Base-by-base conservation (phyloP, 2,797 vertebrate species). In the Sebastes steindachneri region DNA sequence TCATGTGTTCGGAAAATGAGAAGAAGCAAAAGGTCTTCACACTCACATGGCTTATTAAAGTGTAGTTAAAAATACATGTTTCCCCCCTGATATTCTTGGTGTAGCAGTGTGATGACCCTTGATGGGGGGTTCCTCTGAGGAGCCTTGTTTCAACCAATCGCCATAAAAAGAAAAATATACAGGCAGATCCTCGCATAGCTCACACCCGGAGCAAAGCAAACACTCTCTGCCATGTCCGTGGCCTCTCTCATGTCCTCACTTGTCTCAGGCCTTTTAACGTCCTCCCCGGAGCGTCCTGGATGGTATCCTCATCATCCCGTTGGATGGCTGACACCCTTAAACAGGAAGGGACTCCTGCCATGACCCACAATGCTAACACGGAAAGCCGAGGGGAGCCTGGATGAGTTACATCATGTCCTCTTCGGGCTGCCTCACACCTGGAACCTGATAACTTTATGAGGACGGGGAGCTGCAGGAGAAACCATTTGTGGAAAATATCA, bases 241-340 rank as follows among this genome's bases (percentile, higher is more conserved):
- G 73, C 87, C 83, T 86, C 72, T 84, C 87, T 88, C 60, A 55
- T 76, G 75, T 90, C 83, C 80, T 82, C 68, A 72, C 79, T 85
- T 83, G 80, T 83, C 77, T 86, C 66, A 79, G 71, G 78, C 29
- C 76, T 92, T 45, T 88, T 84, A 76, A 83, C 80, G 74, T 84
- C 55, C 68, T 82, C 83, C 76, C 68, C 58, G 28, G 68, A 77
- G 87, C 54, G 58, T 71, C 79, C 72, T 71, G 70, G 79, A 89
- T 93, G 90, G 86, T 91, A 89, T 93, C 85, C 86, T 93, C 88
- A 91, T 93, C 88, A 87, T 92, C 80, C 88, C 74, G 15, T 70
- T 88, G 86, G 85, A 86, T 81, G 86, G 89, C 88, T 89, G 83
- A 91, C 88, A 92, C 70, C 82, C 73, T 88, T 35, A 51, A 80